Conservation (phyloP, 2,797 vertebrate genomes). For the Mallotus villosus region DNA sequence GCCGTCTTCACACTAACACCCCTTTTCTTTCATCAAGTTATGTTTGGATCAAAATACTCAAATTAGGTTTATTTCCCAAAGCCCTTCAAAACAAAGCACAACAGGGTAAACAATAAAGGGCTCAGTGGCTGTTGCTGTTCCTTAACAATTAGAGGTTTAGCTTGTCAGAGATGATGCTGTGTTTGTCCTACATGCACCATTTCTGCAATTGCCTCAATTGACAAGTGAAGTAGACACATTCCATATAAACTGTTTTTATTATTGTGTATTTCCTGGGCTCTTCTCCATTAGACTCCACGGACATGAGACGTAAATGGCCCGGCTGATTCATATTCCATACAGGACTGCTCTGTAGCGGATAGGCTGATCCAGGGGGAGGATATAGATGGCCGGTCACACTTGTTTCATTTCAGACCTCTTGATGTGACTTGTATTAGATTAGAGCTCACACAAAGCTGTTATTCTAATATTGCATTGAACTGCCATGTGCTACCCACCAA, state of each 20-base stretch:
- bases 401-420: constrained; percentile 31
- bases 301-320: constrained; percentile 21
- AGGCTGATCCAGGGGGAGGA: constrained; percentile 36
- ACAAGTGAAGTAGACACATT: constrained; percentile 26
- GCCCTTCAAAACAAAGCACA: neutral
- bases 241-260: neutral
- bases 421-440: constrained; percentile 37
- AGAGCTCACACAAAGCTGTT: constrained; percentile 32
- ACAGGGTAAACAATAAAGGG: neutral
- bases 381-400: constrained; percentile 40
- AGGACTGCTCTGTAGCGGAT: constrained; percentile 29
- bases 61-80: neutral
- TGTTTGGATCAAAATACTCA: neutral
- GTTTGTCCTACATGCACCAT: neutral
- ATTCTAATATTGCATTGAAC: constrained; percentile 40
- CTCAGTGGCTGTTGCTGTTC: neutral
- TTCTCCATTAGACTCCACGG: constrained; percentile 24
- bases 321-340: constrained; percentile 46
- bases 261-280: neutral
- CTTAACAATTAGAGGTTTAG: too few species aligned
- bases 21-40: neutral
- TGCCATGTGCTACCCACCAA: neutral
- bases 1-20: too few species aligned
- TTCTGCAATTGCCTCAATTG: constrained; percentile 20
- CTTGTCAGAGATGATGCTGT: constrained; percentile 5